Evolutionary conservation across 1,140 invertebrate genomes (phyloP).

Genomic region (Lepidurus apus): DNA sequence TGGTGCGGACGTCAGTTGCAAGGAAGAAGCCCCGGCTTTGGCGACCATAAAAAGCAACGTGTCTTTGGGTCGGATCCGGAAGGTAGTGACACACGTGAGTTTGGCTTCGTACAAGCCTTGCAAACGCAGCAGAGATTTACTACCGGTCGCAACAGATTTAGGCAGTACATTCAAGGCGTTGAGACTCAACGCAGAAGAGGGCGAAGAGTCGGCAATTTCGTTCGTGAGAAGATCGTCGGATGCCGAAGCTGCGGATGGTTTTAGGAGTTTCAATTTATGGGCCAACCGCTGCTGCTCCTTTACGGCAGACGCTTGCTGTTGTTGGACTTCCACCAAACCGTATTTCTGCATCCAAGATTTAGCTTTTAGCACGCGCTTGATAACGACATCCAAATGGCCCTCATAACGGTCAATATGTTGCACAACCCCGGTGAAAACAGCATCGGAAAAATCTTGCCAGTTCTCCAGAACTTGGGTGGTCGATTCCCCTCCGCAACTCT

Average conservation of each 20-base stretch:
- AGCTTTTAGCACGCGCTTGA: conserved; percentile 21
- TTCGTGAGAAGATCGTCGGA: conserved; percentile 7
- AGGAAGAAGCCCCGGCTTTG: conserved; percentile 15
- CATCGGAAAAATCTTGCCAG: conserved; percentile 26
- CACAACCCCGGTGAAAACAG: conserved; percentile 29
- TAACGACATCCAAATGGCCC: conserved; percentile 22
- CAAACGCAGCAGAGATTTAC: conserved; percentile 16
- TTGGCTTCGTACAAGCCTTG: conserved; percentile 30
- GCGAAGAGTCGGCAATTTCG: not conserved
- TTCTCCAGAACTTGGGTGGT: conserved; percentile 29
- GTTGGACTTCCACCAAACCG: conserved; percentile 12
- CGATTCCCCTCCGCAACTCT: conserved; percentile 29
- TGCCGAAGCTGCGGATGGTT: not conserved
- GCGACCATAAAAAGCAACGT: conserved; percentile 33
- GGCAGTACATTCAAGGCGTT: not conserved
- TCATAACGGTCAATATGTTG: conserved; percentile 27
- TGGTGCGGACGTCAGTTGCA: conserved; percentile 32
- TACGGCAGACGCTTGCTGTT: not conserved
- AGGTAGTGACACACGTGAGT: conserved; percentile 30
- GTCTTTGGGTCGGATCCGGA: conserved; percentile 31
- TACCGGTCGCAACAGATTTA: not conserved
- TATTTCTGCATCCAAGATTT: conserved; percentile 11
- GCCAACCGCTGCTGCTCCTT: conserved; percentile 5
- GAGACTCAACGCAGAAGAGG: not conserved
- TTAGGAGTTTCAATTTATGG: not conserved